A percentile compares a stretch with the other conserved stretches of the same genome.
These are phyloP conservation scores for Bostrychus sinensis DNA, from an alignment of 2,113 vertebrate genomes.

Conservation along the genomic window DNA sequence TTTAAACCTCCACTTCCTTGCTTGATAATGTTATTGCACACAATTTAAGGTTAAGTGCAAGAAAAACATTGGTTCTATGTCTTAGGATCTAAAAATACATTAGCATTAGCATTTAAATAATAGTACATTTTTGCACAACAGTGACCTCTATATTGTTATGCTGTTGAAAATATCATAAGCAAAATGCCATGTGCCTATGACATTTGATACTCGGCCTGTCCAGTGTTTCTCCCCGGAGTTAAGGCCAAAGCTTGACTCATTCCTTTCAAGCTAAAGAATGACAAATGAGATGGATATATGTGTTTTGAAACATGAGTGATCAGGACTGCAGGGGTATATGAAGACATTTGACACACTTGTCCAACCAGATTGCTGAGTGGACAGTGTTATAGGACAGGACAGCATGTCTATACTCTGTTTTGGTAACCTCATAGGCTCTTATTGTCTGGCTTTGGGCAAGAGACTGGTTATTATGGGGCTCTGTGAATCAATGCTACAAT, in stretches of 20 bases:
- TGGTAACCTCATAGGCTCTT: slow-evolving; percentile 41
- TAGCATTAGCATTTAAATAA: no score
- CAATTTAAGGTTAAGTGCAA: no score
- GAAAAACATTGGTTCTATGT: no score
- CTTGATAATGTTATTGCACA: no score
- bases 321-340: slow-evolving; percentile 24
- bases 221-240: not conserved
- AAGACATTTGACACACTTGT: slow-evolving; percentile 27
- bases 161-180: not conserved
- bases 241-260: slow-evolving; percentile 1
- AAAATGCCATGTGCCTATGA: not conserved
- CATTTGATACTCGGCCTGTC: not conserved
- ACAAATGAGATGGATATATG: not conserved
- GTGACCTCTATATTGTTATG: not conserved
- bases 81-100: no score
- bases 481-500: slow-evolving; percentile 63
- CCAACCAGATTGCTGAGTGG: slow-evolving; percentile 22
- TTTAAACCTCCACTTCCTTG: no score
- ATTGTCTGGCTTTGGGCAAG: slow-evolving; percentile 19
- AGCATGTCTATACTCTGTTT: slow-evolving; percentile 46
- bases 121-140: not conserved
- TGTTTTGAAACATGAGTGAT: slow-evolving; percentile 1
- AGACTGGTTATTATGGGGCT: slow-evolving; percentile 41
- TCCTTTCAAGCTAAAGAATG: not conserved
- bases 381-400: not conserved